Evolutionary conservation across 2,888 invertebrate genomes (phyloP), one percentile per base, ranked within the genome.

Genomic region (Microctonus hyperodae): DNA sequence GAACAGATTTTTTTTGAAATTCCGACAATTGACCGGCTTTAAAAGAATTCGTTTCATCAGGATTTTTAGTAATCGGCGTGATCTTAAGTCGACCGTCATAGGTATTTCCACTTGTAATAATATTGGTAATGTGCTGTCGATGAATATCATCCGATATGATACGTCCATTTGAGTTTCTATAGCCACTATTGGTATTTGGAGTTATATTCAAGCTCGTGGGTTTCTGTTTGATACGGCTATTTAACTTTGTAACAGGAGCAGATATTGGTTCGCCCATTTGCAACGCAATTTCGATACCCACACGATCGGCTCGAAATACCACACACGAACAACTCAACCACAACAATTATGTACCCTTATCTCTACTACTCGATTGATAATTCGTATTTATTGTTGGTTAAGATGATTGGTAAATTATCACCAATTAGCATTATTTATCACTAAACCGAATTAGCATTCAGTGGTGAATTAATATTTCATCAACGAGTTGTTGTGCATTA

Each of bases 241-340:
- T 81, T 68, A 80, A 76, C 78, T 82, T 82, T 79, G 80, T 80
- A 79, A 81, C 76, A 69, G 79, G 72, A 64, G 78, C 81, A 71
- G 83, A 74, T 71, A 79, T 81, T 75, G 83, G 82, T 69, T 83
- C 83, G 79, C 81, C 83, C 83, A 83, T 83, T 83, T 83, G 82
- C 76, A 68, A 69, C 65, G 58, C 37, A 68, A 69, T 69, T 68
- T 31, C 44, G 31, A n/a, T 33, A 64, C 37, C 58, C 58, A 58
- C 25, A 50, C 10, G 25, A 20, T 58, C 51, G 51, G 51, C 50
- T 57, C 67, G 70, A 70, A 56, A 61, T 66, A 40, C 58, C 65
- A 44, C 16, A 44, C 16, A 44, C n/a, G 62, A 56, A 69, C 66
- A 62, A 28, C 67, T 66, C 59, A 64, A 55, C 65, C 71, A 55